Evolutionary conservation across 2,888 invertebrate species (phyloP), one percentile per base, ranked within the genome.

Genomic region (Leptogaster cylindrica): DNA sequence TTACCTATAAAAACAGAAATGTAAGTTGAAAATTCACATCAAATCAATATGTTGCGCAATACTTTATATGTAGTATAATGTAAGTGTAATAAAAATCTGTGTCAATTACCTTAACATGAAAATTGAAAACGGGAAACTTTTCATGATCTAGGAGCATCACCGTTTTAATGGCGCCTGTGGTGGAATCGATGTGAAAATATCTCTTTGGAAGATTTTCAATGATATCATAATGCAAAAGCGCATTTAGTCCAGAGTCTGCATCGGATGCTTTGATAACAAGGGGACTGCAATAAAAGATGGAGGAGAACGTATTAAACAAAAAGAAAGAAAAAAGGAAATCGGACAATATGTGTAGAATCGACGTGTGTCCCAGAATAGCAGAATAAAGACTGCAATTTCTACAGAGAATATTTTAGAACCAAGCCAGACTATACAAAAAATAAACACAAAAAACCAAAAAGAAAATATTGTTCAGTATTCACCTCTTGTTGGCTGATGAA

Each of bases 241-340:
- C 90, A 82, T 97, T 92, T 52, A 90, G 85, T 75, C 93, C 90
- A 39, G 92, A 90, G 83, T 98, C 98, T 1, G 83, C 86, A 81
- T 98, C 97, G 67, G 83, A 83, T 0, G 95, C 93, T 74, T 86
- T 87, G 68, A 97, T 88, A 64, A 96, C 93, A 65, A 97, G 84
- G 39, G 96, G 96, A 73, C 88, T 89, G 31, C 44, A 75, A 75
- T 46, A 25, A 44, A 44, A 44, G n/a, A n/a, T n/a, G n/a, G 16
- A 41, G 14, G 2, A 41, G 14, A 41, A 48, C 20, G 20, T 46
- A 46, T 14, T 18, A 46, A 46, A 16, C 6, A 8, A 12, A 12
- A 41, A 6, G 41, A 7, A 41, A 41, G 39, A 4, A 39, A n/a
- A n/a, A 12, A 39, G 12, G n/a, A n/a, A 39, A 39, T 4, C 3